A percentile compares a stretch with the other conserved stretches of the same genome.
Evolutionary conservation across 1,140 invertebrate genomes (phyloP).

Genomic region (Rhopalosiphum maidis): DNA sequence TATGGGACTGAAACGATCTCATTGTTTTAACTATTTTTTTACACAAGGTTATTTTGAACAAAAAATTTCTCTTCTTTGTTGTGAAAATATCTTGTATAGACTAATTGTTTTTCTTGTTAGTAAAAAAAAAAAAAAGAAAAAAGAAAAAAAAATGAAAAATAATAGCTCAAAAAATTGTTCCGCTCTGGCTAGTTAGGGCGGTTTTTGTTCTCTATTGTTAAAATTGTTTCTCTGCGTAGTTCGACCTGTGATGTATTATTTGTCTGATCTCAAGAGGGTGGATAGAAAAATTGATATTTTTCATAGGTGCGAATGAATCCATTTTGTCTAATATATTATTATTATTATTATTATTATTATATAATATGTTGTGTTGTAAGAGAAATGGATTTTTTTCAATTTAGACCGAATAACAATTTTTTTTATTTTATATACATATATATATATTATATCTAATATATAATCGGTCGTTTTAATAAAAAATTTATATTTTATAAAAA

Average conservation of each 20-base stretch:
- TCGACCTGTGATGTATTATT: constrained; percentile 48
- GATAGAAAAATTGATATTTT: constrained; percentile 19
- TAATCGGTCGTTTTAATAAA: constrained; percentile 2
- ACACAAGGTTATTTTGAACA: constrained; percentile 57
- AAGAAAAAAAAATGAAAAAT: background rate
- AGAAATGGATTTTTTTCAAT: constrained; percentile 46
- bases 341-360: constrained; percentile 35
- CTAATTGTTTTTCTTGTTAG: constrained; percentile 55
- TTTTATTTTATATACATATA: background rate
- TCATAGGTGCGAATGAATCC: constrained; percentile 14
- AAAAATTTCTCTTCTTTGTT: constrained; percentile 56
- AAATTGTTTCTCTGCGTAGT: constrained; percentile 20
- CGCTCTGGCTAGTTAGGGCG: background rate
- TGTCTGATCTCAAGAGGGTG: constrained; percentile 40
- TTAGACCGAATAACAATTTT: constrained; percentile 36
- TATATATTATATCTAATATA: constrained; percentile 32
- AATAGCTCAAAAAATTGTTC: constrained; percentile 1
- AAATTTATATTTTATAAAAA: background rate
- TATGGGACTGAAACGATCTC: constrained; percentile 57
- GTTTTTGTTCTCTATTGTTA: constrained; percentile 40
- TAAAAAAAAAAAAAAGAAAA: constrained; percentile 24
- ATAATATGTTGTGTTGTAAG: constrained; percentile 40
- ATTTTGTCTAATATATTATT: constrained; percentile 32
- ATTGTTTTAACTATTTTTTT: constrained; percentile 58
- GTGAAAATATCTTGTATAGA: constrained; percentile 56